Evolutionary conservation across 37 sponge, comb jelly and placozoan species (phyloP).

Genomic region (Amphimedon queenslandica): DNA sequence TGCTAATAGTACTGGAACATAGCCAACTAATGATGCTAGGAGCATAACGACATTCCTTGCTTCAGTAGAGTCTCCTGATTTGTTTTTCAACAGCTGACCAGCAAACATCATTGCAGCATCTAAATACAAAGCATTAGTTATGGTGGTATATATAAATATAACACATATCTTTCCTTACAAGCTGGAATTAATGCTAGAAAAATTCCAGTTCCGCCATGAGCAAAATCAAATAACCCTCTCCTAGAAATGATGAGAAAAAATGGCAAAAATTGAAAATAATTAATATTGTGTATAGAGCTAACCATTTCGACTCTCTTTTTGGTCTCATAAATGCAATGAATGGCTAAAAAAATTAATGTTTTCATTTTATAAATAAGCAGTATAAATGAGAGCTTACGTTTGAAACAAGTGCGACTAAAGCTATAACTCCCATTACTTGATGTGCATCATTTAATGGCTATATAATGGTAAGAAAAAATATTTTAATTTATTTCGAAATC

Average conservation of each 20-base stretch:
- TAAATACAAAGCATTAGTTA: neutral
- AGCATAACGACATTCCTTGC: neutral
- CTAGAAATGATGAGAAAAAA: neutral
- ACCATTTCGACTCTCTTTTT: neutral
- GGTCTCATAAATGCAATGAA: neutral
- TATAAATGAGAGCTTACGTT: constrained; percentile 46
- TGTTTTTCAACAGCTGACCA: neutral
- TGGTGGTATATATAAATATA: neutral
- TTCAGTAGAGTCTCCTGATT: neutral
- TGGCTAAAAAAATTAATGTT: neutral
- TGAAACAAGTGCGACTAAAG: constrained; percentile 15
- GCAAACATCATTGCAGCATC: neutral
- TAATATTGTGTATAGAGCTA: neutral
- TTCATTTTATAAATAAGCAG: neutral
- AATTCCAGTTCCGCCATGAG: neutral
- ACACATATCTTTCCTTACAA: neutral
- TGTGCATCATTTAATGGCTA: constrained; percentile 40
- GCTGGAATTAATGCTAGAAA: constrained; percentile 7
- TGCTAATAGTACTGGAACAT: neutral
- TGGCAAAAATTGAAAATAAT: neutral
- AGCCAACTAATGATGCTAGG: neutral
- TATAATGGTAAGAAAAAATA: neutral
- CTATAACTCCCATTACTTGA: constrained; percentile 49
- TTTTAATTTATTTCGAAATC: neutral
- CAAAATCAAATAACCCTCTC: neutral